A percentile compares a stretch with the other conserved stretches of the same genome.
Evolutionary conservation across 2,113 vertebrate genomes (phyloP).

Genomic region (Antennarius striatus): DNA sequence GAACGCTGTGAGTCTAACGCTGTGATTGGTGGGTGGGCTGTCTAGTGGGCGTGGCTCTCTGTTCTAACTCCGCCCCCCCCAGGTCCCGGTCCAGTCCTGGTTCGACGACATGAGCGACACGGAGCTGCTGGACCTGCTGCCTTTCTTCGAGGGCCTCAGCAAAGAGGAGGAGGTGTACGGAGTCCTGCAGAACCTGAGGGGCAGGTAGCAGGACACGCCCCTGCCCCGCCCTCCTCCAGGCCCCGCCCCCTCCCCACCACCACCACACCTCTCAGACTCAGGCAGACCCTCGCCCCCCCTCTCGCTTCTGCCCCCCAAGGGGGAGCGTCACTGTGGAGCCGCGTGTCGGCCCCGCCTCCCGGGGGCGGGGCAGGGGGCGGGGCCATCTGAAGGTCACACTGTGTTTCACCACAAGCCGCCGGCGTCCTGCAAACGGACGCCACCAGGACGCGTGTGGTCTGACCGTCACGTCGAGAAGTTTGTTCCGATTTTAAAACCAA

Average conservation of each 20-base stretch:
- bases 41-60: too few relatives aligned
- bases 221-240: slow-evolving; percentile 21
- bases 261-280: slow-evolving; percentile 54
- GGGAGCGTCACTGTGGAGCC: slow-evolving; percentile 67
- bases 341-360: too few relatives aligned
- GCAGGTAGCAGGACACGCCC: slow-evolving; percentile 88
- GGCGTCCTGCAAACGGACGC: too few relatives aligned
- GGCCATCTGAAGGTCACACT: too few relatives aligned
- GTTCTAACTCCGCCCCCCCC: not conserved
- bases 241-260: slow-evolving; percentile 37
- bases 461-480: too few relatives aligned
- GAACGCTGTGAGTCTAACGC: slow-evolving; percentile 93
- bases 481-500: too few relatives aligned
- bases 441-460: too few relatives aligned
- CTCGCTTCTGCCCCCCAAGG: slow-evolving; percentile 62
- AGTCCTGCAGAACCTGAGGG: slow-evolving; percentile 91
- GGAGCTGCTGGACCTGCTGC: slow-evolving; percentile 97
- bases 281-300: slow-evolving; percentile 59
- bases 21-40: too few relatives aligned
- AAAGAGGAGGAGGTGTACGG: slow-evolving; percentile 95
- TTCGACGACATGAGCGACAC: slow-evolving; percentile 98
- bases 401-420: too few relatives aligned
- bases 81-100: slow-evolving; percentile 99
- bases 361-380: too few relatives aligned
- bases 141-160: slow-evolving; percentile 99